Base-by-base conservation (phyloP, 2,888 invertebrate genomes). In the Cryptus viduatorius region DNA sequence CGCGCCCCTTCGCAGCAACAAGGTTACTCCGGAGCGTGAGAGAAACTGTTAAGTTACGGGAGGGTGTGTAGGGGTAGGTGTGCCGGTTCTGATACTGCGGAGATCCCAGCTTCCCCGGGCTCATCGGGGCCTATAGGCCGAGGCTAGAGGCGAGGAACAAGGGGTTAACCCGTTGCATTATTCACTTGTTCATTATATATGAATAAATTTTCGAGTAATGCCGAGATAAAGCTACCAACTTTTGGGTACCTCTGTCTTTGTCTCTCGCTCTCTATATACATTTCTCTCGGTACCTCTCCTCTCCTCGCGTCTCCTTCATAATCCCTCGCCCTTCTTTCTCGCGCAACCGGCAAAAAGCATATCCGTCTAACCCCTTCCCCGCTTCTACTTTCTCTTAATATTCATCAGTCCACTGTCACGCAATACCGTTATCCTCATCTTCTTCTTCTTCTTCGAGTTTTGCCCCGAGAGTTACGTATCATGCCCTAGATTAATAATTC, bases 121-220 rank as follows among this genome's bases (percentile, higher is more conserved):
- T 88, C 89, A 88, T 89, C 84, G 87, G 82, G 37, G 37, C 37
- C 86, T 78, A 84, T 86, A 84, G 87, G 86, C 85, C 78, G 75
- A 76, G 88, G 87, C 91, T 8, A 37, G 37, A 89, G 90, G 91
- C 91, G 90, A 90, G 88, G 90, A 93, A 93, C 93, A 93, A 93
- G 93, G 93, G 93, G 93, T 93, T 93, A 93, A 93, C 90, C 92
- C 92, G 87, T 82, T 93, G 83, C 89, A 93, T 93, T 92, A 93
- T 93, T 93, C 92, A 93, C 82, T 75, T 86, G 90, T 92, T 93
- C 93, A 93, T 93, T 93, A 93, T 93, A 93, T 93, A 93, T 93
- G 93, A 93, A 93, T 93, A 93, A 93, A 93, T 93, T 93, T 93
- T 93, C 93, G 92, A 93, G 93, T 92, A 93, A 93, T 93, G 93